These are phyloP conservation scores for Zophobas morio DNA, from an alignment of 1,140 invertebrate species.

Conservation along the genomic window DNA sequence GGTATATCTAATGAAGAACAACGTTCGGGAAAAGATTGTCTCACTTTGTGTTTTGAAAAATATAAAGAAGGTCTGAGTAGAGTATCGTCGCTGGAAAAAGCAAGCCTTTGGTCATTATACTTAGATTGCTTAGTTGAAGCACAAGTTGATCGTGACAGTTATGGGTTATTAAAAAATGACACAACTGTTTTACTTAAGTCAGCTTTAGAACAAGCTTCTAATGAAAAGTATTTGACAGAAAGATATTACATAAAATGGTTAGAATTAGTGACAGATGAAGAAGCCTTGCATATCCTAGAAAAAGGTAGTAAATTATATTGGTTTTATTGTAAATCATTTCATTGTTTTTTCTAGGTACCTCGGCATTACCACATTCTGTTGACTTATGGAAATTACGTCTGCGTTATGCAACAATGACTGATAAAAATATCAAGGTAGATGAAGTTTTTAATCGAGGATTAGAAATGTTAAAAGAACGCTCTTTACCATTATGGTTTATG, in stretches of 20 bases:
- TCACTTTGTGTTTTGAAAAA: slow-evolving; percentile 40
- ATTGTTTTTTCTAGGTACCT: slow-evolving; percentile 37
- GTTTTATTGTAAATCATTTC: background rate
- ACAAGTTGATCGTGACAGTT: slow-evolving; percentile 30
- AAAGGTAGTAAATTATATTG: slow-evolving; percentile 47
- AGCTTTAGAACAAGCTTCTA: slow-evolving; percentile 49
- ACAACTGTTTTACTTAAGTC: slow-evolving; percentile 42
- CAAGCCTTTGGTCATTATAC: slow-evolving; percentile 51
- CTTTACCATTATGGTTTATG: slow-evolving; percentile 55
- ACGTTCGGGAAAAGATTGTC: background rate
- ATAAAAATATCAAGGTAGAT: slow-evolving; percentile 49
- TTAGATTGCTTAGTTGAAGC: slow-evolving; percentile 52
- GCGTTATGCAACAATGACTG: slow-evolving; percentile 49
- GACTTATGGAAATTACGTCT: slow-evolving; percentile 57
- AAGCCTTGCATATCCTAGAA: slow-evolving; percentile 47
- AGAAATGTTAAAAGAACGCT: slow-evolving; percentile 51
- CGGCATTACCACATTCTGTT: slow-evolving; percentile 49
- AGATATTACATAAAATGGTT: slow-evolving; percentile 53
- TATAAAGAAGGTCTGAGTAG: slow-evolving; percentile 53
- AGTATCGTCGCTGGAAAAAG: slow-evolving; percentile 47
- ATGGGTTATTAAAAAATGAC: slow-evolving; percentile 34
- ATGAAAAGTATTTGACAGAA: slow-evolving; percentile 46
- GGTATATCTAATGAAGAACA: slow-evolving; percentile 5
- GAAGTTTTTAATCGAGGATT: slow-evolving; percentile 52
- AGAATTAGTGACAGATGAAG: slow-evolving; percentile 46